phyloP scores from a whole-genome alignment of 2,797 vertebrate species.

The Intellagama lesueurii region DNA sequence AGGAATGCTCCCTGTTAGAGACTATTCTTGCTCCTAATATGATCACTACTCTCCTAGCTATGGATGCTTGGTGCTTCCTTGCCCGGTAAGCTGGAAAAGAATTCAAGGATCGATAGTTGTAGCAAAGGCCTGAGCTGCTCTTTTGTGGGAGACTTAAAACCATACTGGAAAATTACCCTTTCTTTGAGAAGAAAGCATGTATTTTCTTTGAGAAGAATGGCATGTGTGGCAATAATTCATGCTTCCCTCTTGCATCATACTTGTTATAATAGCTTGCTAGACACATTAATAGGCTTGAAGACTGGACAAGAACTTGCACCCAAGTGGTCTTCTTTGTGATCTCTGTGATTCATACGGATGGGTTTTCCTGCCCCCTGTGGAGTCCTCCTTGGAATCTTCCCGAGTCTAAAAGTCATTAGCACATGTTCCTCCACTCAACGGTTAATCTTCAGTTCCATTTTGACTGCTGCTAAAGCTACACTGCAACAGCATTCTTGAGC shows the following conservation, averaged over 20 bases:
- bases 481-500: too few species aligned
- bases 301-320: not conserved
- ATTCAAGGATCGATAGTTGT: not conserved
- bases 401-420: too few species aligned
- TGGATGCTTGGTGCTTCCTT: conserved; percentile 94
- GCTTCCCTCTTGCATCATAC: not conserved
- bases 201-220: too few species aligned
- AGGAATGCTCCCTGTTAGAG: conserved; percentile 87
- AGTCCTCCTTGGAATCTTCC: too few species aligned
- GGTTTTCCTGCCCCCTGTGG: too few species aligned
- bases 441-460: too few species aligned
- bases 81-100: conserved; percentile 81
- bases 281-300: not conserved
- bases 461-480: too few species aligned
- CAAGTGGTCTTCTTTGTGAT: not conserved
- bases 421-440: too few species aligned
- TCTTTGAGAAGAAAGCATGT: not conserved
- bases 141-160: not conserved
- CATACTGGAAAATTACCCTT: not conserved
- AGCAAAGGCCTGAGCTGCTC: not conserved
- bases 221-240: not conserved
- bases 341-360: too few species aligned
- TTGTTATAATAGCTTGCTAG: not conserved
- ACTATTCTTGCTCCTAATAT: conserved; percentile 85
- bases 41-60: conserved; percentile 86